Base-by-base conservation (phyloP, 1,140 invertebrate genomes). In the Atta colombica region DNA sequence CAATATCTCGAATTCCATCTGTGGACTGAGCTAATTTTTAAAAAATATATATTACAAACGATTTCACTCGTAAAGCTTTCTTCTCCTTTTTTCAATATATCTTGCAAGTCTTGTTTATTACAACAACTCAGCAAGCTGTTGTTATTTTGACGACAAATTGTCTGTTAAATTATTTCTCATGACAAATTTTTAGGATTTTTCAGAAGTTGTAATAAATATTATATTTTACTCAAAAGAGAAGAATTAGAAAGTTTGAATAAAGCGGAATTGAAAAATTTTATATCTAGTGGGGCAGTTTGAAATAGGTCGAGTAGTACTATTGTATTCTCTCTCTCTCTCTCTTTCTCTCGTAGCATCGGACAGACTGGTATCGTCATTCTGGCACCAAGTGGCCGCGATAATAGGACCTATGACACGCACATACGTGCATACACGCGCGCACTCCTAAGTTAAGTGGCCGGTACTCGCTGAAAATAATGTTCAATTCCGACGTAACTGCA, bases 381-480 rank as follows among this genome's bases (percentile, higher is more conserved):
- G 88, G 85, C 81, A 91, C 82, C 92, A 91, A 92, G 89, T 91
- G 93, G 88, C 88, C 80, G 88, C 88, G 93, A 94, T 94, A 93
- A 94, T 93, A 78, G 92, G 91, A 92, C 87, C 91, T 90, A 88
- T 93, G 92, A 91, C 90, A 92, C 88, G 85, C 91, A 91, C 87
- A 80, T 85, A 87, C 77, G 63, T 87, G 85, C 77, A 80, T 77
- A 53, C 65, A n/a, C 85, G 55, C 90, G 31, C 75, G 68, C 63
- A 55, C 74, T 39, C 10, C 78, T 66, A 53, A 90, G 75, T 91
- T 91, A 92, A 93, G 91, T 92, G 88, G 84, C 74, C 63, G 75
- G 68, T 89, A 90, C 91, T 92, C 89, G 91, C 85, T 91, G 90
- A 92, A 94, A 93, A 93, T 92, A 92, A 94, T 91, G 87, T 90